Evolutionary conservation across 2,797 vertebrate species (phyloP), one percentile per base, ranked within the genome.

Genomic region (Poeciliopsis paucimaculata): DNA sequence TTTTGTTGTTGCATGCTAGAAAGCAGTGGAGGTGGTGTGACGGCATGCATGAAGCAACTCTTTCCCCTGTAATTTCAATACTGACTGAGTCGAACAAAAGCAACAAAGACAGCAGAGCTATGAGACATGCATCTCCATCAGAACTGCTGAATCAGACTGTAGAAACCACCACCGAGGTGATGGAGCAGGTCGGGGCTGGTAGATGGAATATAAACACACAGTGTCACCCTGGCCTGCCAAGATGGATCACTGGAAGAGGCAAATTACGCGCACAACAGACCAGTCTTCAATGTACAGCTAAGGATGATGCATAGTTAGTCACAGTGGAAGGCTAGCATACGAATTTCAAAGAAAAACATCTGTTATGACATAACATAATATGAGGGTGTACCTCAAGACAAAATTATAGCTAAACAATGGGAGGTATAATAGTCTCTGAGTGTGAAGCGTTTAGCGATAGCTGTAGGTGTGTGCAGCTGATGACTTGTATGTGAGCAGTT

Each of bases 251-350:
- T 77, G 70, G 51, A 81, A 62, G 75, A 72, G 76, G 55, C 76
- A 2, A 31, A 70, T 47, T 81, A 74, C 71, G 73, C 66, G 79
- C 86, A 88, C 73, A 91, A 75, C 73, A 82, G 75, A 72, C 47
- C 23, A 75, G 81, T 86, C 77, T 75, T 87, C 82, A 87, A 77
- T 86, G 51, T 80, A 49, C 72, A 77, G 18, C 75, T 78, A 66
- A 84, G 57, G 20, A 39, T 92, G 90, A 92, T 70, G 92, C 91
- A 83, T 57, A 70, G 74, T 83, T 77, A 86, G 84, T 93, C 90
- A 90, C 72, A 81, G 46, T 79, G 87, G 73, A 90, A 91, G 90
- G 84, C 76, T 77, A 47, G 55, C 13, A 26, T 49, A 71, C 16
- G 41, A 74, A 81, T 80, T 83, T 87, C 72, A 78, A 82, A 85